Base-by-base conservation (phyloP, 2,113 vertebrate genomes). In the Hippolais icterina region DNA sequence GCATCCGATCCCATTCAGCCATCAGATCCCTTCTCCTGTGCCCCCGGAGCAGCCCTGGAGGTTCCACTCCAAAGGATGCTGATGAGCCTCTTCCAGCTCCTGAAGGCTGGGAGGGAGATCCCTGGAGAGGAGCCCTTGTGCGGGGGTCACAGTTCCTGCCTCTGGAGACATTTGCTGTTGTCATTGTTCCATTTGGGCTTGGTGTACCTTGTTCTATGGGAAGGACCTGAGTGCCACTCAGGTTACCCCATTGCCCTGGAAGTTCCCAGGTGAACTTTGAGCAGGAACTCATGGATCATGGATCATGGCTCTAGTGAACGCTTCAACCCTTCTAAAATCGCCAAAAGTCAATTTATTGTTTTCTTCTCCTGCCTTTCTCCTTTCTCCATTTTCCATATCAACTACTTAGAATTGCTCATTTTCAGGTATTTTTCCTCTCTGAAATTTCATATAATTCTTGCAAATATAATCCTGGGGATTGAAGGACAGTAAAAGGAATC, bases 1-100 rank as follows among this genome's bases (percentile, higher is more conserved):
- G 13, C 5, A 37, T 16, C 8, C 0, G 13, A 68, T 42, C 44
- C 7, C 4, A 4, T 12, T 9, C 57, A n/a, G 68, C 47, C 57
- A 20, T 65, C 11, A 20, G 52, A 70, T 77, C 72, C 50, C 64
- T 72, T 24, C 41, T 83, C 20, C 53, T 1, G 17, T 5, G 12
- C 3, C 61, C 68, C 47, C 0, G 2, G 41, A 25, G 53, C 77
- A 59, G 42, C 49, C 39, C 4, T 0, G 0, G 9, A 39, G 68
- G 6, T 68, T 49, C 16, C 0, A 0, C 71, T 59, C 39, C 6
- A 3, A 50, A 76, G 53, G 10, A 8, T 0, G 0, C 27, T n/a
- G 14, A 20, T 1, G 10, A 63, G 56, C 50, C 54, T 42, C n/a
- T 47, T 22, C 23, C 69, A 52, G 68, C 61, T 59, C 37, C 63